Conservation (phyloP, 2,797 vertebrate species). For the Melanotaenia trifasciata region DNA sequence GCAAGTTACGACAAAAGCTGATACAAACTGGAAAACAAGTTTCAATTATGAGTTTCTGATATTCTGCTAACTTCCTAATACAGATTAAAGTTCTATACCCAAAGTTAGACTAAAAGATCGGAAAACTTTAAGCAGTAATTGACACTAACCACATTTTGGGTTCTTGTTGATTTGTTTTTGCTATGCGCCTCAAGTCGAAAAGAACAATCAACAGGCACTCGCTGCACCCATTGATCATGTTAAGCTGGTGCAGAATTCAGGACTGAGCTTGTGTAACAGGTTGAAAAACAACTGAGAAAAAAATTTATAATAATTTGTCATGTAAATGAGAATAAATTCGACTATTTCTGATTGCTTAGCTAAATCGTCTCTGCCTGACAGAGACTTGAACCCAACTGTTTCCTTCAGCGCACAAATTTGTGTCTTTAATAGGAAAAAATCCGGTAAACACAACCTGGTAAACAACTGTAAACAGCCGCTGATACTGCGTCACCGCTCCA, state of each 20-base stretch:
- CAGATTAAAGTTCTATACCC: background rate
- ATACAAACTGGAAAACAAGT: conserved; percentile 24
- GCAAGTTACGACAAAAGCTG: conserved; percentile 10
- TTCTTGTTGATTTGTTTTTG: background rate
- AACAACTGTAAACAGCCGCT: conserved; percentile 33
- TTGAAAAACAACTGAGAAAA: background rate
- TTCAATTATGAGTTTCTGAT: background rate
- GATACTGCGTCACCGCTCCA: conserved; percentile 5
- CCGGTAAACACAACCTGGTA: background rate
- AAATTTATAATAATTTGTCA: background rate
- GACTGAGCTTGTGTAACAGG: background rate
- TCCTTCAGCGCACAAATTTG: background rate
- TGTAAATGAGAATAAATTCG: background rate
- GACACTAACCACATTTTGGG: background rate
- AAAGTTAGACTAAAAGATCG: background rate
- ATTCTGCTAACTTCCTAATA: background rate
- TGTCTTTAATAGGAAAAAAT: background rate
- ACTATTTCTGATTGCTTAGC: background rate
- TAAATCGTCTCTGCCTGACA: background rate
- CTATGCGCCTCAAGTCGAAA: background rate
- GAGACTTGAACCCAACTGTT: background rate
- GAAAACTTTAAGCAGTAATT: no score
- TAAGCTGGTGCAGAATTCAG: background rate
- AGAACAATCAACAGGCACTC: background rate
- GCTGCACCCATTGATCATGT: conserved; percentile 8